phyloP scores from a whole-genome alignment of 2,888 invertebrate species.

The Tinea semifulvella region DNA sequence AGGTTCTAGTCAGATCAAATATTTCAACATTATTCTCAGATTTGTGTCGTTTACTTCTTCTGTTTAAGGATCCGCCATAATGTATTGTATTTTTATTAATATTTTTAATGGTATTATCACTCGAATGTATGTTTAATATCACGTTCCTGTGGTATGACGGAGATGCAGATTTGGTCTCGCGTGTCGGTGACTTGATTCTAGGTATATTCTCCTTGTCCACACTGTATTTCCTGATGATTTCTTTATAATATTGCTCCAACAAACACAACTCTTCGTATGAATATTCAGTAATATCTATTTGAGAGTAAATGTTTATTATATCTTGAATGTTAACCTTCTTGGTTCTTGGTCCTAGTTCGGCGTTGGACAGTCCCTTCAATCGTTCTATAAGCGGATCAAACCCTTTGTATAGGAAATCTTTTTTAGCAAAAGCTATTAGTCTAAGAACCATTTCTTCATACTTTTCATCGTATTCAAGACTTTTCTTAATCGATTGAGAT shows the following conservation, averaged over 20 bases:
- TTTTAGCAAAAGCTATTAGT: constrained; percentile 55
- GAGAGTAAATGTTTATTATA: constrained; percentile 48
- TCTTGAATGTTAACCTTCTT: constrained; percentile 44
- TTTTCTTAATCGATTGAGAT: constrained; percentile 44
- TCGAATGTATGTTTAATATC: constrained; percentile 35
- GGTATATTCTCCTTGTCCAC: constrained; percentile 18
- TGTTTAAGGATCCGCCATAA: constrained; percentile 30
- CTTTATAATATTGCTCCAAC: constrained; percentile 54
- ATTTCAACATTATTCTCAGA: constrained; percentile 38
- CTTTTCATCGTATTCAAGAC: constrained; percentile 51
- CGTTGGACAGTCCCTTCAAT: constrained; percentile 44
- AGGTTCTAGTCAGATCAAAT: constrained; percentile 47
- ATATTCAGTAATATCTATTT: constrained; percentile 49
- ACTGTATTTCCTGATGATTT: constrained; percentile 51
- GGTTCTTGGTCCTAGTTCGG: constrained; percentile 40
- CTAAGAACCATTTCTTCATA: constrained; percentile 58
- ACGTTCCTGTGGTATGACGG: constrained; percentile 36
- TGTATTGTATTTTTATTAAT: constrained; percentile 29
- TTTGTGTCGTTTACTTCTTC: constrained; percentile 29
- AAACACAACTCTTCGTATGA: constrained; percentile 56
- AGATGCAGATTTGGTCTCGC: constrained; percentile 26
- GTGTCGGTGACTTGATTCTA: constrained; percentile 24
- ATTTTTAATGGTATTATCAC: constrained; percentile 31
- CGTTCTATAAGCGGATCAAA: constrained; percentile 58
- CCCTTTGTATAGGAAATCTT: constrained; percentile 55